Conservation (phyloP, 2,113 vertebrate species). For the Brachionichthys hirsutus region DNA sequence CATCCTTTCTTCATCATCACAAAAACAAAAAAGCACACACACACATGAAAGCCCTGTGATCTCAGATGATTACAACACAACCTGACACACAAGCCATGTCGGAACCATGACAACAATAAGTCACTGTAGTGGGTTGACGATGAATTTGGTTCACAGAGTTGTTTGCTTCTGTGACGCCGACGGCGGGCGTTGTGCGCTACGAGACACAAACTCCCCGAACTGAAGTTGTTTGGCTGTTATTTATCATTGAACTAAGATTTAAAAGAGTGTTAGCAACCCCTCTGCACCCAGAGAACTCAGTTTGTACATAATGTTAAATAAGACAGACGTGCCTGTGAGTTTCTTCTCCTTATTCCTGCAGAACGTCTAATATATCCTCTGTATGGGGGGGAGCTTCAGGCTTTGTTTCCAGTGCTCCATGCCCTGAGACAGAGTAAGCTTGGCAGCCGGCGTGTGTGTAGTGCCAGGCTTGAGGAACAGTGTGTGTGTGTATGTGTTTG, state of each 20-base stretch:
- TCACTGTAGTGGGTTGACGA: slow-evolving; percentile 1
- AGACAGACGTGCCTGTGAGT: slow-evolving; percentile 68
- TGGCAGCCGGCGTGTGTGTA: slow-evolving; percentile 78
- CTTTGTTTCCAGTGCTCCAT: slow-evolving; percentile 62
- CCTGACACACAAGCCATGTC: slow-evolving; percentile 40
- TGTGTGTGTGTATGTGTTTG: slow-evolving; percentile 31
- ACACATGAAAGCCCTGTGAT: slow-evolving; percentile 48
- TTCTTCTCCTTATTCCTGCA: slow-evolving; percentile 53
- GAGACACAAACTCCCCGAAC: slow-evolving; percentile 45
- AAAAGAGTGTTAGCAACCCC: slow-evolving; percentile 64
- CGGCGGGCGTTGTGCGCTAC: slow-evolving; percentile 35
- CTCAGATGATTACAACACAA: slow-evolving; percentile 62
- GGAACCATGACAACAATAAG: slow-evolving; percentile 46
- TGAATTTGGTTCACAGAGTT: slow-evolving; percentile 57
- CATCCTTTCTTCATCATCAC: slow-evolving; percentile 27
- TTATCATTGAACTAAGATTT: slow-evolving; percentile 50
- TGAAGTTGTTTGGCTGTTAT: slow-evolving; percentile 58
- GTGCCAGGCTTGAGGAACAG: slow-evolving; percentile 69
- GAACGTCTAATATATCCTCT: slow-evolving; percentile 61
- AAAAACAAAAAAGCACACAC: neutral
- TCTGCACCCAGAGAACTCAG: slow-evolving; percentile 48
- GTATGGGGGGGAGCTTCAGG: slow-evolving; percentile 51
- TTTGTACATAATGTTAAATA: slow-evolving; percentile 63
- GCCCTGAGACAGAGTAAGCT: slow-evolving; percentile 69
- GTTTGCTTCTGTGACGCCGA: slow-evolving; percentile 29